Evolutionary conservation across 1,140 invertebrate species (phyloP), one percentile per base, ranked within the genome.

Genomic region (Aphidius ervi): DNA sequence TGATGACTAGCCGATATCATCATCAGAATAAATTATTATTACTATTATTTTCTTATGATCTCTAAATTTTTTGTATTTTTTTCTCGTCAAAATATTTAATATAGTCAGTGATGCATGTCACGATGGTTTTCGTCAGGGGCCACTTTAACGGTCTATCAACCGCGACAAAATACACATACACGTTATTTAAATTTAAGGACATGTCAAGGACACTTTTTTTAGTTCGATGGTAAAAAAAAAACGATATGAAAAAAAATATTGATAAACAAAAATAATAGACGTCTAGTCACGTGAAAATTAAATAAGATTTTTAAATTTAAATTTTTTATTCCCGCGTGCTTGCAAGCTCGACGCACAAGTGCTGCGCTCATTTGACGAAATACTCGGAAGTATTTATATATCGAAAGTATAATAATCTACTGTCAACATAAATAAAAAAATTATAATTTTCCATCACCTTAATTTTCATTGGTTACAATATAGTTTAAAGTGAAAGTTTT

Each of bases 141-240:
- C 39, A 42, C 49, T 45, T 53, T 46, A 42, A 53, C 20, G 40
- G 37, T 46, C 46, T 48, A 58, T 48, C 46, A 58, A 58, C 52
- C 52, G 52, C 56, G 56, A 47, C 46, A 58, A 58, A 58, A 58
- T 45, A 58, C 46, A 47, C 39, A 48, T 5, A 48, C n/a, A 20
- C 4, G 16, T 57, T 39, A 42, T 49, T 9, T 49, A 46, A 37
- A 60, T 54, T 54, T 45, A 61, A 61, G 59, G 59, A 61, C 54
- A 47, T 56, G 45, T 61, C 54, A 61, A 61, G 53, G 59, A 61
- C 58, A 43, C 58, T 54, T 60, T 55, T 54, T 59, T 54, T 43
- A 60, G 52, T 54, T 42, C n/a, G 20, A 40, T n/a, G 52, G 23
- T 10, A 20, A 41, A 52, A 52, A 52, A 52, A 31, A 39, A 52